A percentile compares a stretch with the other conserved stretches of the same genome.
Evolutionary conservation across 2,113 vertebrate species (phyloP).

Genomic region (Elephantulus edwardii): DNA sequence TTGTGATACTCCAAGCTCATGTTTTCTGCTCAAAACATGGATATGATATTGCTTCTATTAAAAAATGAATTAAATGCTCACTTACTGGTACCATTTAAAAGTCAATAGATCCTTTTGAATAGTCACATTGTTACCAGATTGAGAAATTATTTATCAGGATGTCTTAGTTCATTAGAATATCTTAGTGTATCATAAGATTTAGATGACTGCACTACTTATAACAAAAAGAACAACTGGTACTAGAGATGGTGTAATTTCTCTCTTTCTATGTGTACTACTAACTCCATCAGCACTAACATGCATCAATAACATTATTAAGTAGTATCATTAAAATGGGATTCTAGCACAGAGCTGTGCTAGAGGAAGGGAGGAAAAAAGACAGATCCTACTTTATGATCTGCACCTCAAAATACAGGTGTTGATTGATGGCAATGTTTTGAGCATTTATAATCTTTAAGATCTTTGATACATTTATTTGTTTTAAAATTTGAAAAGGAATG

Average conservation of each 20-base stretch:
- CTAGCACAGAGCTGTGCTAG: neutral
- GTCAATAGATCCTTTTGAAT: slow-evolving; percentile 38
- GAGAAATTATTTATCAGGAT: neutral
- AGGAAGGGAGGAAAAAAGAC: neutral
- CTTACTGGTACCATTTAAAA: neutral
- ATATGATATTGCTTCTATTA: neutral
- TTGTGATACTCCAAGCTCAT: neutral
- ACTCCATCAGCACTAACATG: neutral
- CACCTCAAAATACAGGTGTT: neutral
- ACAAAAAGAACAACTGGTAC: neutral
- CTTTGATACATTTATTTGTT: neutral
- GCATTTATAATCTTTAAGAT: neutral
- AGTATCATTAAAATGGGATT: neutral
- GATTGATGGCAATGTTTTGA: neutral
- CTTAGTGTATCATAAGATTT: neutral
- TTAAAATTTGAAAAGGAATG: neutral
- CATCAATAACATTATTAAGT: neutral
- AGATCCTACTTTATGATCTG: neutral
- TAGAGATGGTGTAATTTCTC: neutral
- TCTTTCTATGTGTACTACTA: neutral
- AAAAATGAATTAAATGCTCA: neutral
- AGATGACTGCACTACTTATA: neutral
- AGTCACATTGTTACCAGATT: neutral
- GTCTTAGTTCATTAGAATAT: neutral
- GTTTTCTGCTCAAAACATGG: neutral